A percentile compares a stretch with the other conserved stretches of the same genome.
These are phyloP conservation scores for Teinopalpus imperialis DNA, from an alignment of 2,888 invertebrate genomes.

Conservation along the genomic window DNA sequence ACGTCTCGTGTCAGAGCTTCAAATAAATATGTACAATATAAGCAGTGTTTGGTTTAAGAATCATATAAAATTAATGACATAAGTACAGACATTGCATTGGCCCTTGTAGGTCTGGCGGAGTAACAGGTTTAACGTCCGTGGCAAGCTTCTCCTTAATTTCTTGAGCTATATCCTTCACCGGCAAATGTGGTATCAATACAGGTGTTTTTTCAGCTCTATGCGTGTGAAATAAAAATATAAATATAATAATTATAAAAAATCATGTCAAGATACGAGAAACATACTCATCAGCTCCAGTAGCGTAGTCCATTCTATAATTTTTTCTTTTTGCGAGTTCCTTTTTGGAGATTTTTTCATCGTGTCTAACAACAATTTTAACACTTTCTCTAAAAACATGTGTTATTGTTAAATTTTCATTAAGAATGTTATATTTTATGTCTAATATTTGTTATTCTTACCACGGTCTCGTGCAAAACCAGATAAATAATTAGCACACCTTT, in stretches of 20 bases:
- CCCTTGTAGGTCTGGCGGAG: slow-evolving; percentile 42
- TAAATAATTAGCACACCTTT: slow-evolving; percentile 49
- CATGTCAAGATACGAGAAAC: slow-evolving; percentile 18
- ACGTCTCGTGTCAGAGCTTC: slow-evolving; percentile 53
- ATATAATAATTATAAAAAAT: neutral
- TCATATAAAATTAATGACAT: no score
- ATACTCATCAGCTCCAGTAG: slow-evolving; percentile 53
- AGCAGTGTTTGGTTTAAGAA: no score
- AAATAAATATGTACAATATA: slow-evolving; percentile 32
- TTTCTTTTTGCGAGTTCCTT: slow-evolving; percentile 45
- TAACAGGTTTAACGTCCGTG: slow-evolving; percentile 42
- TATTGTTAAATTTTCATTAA: neutral
- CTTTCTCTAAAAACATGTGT: slow-evolving; percentile 40
- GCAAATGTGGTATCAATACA: slow-evolving; percentile 46
- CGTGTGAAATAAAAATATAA: slow-evolving; percentile 17
- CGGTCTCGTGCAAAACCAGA: slow-evolving; percentile 58
- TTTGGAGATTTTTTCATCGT: slow-evolving; percentile 50
- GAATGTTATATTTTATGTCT: no score
- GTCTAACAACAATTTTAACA: slow-evolving; percentile 42
- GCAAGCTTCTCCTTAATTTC: slow-evolving; percentile 48
- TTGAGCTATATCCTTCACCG: slow-evolving; percentile 58
- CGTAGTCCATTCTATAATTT: slow-evolving; percentile 48
- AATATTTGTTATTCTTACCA: slow-evolving; percentile 49
- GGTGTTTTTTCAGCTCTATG: slow-evolving; percentile 54
- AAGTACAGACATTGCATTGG: slow-evolving; percentile 51